Conservation (phyloP, 1,140 invertebrate genomes). For the Apolygus lucorum region DNA sequence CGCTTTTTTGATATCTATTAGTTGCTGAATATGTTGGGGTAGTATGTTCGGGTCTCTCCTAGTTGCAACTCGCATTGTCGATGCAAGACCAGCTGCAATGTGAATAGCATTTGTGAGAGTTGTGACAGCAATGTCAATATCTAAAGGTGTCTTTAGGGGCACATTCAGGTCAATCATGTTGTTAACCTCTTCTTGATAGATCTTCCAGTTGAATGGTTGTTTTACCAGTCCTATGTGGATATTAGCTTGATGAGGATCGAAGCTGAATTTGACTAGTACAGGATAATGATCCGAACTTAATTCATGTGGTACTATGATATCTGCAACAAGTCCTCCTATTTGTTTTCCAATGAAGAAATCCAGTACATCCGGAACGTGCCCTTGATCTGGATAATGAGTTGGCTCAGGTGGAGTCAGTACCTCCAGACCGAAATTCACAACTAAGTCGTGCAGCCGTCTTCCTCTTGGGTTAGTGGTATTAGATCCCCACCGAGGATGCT, state of each 20-base stretch:
- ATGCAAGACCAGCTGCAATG: background rate
- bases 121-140: background rate
- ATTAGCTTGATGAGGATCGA: background rate
- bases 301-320: background rate
- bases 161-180: background rate
- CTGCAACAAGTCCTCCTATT: background rate
- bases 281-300: background rate
- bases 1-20: background rate
- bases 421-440: background rate
- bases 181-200: no score
- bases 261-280: background rate
- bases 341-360: background rate
- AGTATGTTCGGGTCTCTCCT: background rate
- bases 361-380: background rate
- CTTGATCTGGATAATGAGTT: background rate
- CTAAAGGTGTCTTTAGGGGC: background rate
- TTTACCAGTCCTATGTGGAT: background rate
- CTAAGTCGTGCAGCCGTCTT: background rate
- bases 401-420: background rate
- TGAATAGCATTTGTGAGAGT: background rate
- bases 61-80: background rate
- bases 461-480: background rate
- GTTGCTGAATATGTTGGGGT: background rate
- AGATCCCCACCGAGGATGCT: background rate
- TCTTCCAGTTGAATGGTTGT: background rate